phyloP scores from a whole-genome alignment of 2,888 invertebrate species.

The Parnassius orleans region DNA sequence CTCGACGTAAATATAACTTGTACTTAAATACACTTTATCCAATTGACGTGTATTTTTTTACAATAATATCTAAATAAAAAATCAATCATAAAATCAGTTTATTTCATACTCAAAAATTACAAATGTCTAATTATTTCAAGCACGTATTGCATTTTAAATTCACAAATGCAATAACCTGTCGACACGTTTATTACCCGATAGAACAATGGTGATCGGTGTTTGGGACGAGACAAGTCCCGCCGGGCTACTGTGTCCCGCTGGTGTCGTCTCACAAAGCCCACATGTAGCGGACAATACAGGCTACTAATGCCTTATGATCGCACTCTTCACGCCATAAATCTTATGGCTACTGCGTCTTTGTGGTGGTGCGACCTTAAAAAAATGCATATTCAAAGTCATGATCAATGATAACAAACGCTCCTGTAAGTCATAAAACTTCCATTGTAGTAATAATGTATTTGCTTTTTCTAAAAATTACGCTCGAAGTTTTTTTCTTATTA shows the following conservation, averaged over 20 bases:
- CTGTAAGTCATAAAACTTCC: constrained; percentile 9
- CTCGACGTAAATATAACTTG: too few species aligned
- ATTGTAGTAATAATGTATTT: constrained; percentile 1
- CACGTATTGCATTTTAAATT: constrained; percentile 20
- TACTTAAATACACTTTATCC: too few species aligned
- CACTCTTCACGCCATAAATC: constrained; percentile 70
- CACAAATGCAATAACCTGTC: constrained; percentile 60
- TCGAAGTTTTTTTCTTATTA: too few species aligned
- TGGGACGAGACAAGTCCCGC: constrained; percentile 28
- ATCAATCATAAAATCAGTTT: too few species aligned
- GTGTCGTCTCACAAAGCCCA: constrained; percentile 52
- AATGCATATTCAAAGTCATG: constrained; percentile 1
- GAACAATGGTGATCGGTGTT: constrained; percentile 53
- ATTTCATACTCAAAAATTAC: neutral
- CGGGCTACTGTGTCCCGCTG: constrained; percentile 49
- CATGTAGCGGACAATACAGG: constrained; percentile 67
- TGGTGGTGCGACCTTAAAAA: constrained; percentile 39
- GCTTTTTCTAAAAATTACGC: neutral
- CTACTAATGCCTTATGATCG: constrained; percentile 79
- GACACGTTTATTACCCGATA: constrained; percentile 69
- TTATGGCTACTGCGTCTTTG: constrained; percentile 34
- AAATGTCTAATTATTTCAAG: constrained; percentile 7
- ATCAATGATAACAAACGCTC: constrained; percentile 32
- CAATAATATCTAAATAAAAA: too few species aligned
- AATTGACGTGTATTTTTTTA: too few species aligned